Evolutionary conservation across 2,113 vertebrate genomes (phyloP).

Genomic region (Drymodes brunneopygia): DNA sequence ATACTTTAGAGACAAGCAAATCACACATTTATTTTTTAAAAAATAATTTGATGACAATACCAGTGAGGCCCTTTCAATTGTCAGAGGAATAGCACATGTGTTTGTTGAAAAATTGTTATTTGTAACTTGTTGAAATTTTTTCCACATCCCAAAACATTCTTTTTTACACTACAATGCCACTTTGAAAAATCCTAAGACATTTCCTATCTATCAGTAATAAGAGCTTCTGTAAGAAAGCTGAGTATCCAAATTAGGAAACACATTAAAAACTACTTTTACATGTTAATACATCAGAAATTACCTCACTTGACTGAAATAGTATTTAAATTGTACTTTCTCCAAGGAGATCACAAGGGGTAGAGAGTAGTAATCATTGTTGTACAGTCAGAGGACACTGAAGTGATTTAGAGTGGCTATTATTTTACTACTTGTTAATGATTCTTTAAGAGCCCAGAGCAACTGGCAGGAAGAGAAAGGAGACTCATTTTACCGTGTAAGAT

Average conservation of each 20-base stretch:
- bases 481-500: background rate
- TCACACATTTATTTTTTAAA: background rate
- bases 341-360: background rate
- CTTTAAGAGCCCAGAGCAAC: background rate
- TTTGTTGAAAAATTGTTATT: background rate
- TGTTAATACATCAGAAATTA: background rate
- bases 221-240: background rate
- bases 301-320: background rate
- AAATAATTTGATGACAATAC: background rate
- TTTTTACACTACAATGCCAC: background rate
- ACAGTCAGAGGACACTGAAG: background rate
- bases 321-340: background rate
- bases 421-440: slow-evolving; percentile 32
- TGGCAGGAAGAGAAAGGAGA: background rate
- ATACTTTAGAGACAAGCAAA: background rate
- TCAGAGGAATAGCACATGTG: background rate
- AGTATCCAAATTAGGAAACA: background rate
- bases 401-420: slow-evolving; percentile 2
- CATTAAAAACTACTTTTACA: background rate
- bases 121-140: background rate
- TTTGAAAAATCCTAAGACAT: background rate
- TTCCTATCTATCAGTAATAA: background rate
- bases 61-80: background rate
- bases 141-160: background rate
- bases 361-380: background rate